Percentiles rank a stretch among this genome's conserved stretches.
Evolutionary conservation across 2,113 vertebrate species (phyloP).

Genomic region (Perccottus glenii): DNA sequence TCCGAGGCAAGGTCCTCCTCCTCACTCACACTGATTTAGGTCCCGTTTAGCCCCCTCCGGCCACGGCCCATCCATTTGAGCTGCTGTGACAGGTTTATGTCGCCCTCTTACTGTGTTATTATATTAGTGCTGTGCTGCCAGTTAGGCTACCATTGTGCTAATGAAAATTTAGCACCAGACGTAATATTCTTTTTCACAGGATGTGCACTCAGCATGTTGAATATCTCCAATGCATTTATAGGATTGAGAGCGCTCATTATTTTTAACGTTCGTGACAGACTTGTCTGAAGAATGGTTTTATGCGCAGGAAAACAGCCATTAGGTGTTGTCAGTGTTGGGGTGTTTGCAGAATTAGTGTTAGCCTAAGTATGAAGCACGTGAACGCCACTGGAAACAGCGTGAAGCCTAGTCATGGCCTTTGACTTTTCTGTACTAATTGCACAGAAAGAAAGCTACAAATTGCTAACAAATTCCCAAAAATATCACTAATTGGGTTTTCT

Average conservation of each 20-base stretch:
- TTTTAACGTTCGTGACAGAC: constrained; percentile 58
- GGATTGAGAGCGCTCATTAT: constrained; percentile 68
- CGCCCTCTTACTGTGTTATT: constrained; percentile 85
- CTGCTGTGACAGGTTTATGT: constrained; percentile 89
- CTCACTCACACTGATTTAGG: constrained; percentile 88
- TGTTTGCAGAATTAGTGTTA: constrained; percentile 48
- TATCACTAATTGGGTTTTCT: neutral
- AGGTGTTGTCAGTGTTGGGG: constrained; percentile 52
- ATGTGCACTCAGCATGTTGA: constrained; percentile 74
- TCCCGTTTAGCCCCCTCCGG: constrained; percentile 80
- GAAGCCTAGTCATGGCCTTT: constrained; percentile 32
- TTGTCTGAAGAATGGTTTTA: constrained; percentile 56
- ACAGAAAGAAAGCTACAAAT: neutral
- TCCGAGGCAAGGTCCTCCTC: constrained; percentile 67
- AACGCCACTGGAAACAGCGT: constrained; percentile 1
- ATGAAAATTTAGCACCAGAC: constrained; percentile 84
- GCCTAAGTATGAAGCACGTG: constrained; percentile 28
- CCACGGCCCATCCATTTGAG: constrained; percentile 81
- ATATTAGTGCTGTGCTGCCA: constrained; percentile 82
- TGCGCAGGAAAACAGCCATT: constrained; percentile 63
- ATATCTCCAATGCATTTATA: constrained; percentile 66
- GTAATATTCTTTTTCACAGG: constrained; percentile 81
- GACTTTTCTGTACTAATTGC: constrained; percentile 12
- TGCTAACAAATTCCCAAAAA: constrained; percentile 5
- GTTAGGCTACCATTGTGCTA: constrained; percentile 81